Conservation (phyloP, 2,888 invertebrate species). For the Oscheius myriophilus region DNA sequence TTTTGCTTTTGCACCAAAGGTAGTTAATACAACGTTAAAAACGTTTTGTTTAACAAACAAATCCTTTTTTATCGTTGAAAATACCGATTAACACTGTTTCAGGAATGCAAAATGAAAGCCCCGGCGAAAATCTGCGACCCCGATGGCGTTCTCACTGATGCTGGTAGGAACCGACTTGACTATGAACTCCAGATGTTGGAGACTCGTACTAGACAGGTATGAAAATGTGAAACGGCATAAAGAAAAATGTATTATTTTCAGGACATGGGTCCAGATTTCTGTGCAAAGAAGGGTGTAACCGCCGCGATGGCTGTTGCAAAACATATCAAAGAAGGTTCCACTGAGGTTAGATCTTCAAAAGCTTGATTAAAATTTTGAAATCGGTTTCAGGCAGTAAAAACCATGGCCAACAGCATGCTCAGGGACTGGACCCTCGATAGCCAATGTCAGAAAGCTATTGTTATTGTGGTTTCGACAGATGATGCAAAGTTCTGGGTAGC, state of each 20-base stretch:
- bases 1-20: slow-evolving; percentile 12
- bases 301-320: slow-evolving; percentile 63
- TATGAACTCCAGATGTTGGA: slow-evolving; percentile 65
- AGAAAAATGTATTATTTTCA: slow-evolving; percentile 24
- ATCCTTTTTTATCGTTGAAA: too few species aligned
- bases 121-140: slow-evolving; percentile 65
- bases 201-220: slow-evolving; percentile 56
- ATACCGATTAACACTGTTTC: background rate
- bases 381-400: slow-evolving; percentile 53
- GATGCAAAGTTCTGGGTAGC: slow-evolving; percentile 68
- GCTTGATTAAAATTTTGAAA: background rate
- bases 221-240: background rate
- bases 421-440: slow-evolving; percentile 61
- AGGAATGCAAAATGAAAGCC: slow-evolving; percentile 54
- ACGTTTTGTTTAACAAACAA: too few species aligned
- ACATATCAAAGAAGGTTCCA: slow-evolving; percentile 60
- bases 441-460: slow-evolving; percentile 64
- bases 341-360: slow-evolving; percentile 39
- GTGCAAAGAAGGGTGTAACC: slow-evolving; percentile 68
- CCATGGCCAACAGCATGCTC: slow-evolving; percentile 65
- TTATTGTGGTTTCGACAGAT: slow-evolving; percentile 59
- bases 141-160: slow-evolving; percentile 60
- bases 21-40: too few species aligned
- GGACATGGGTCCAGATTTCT: slow-evolving; percentile 57
- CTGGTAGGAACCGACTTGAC: slow-evolving; percentile 62